Percentiles rank a stretch among this genome's conserved stretches.
These are phyloP conservation scores for Erethizon dorsatum DNA, from an alignment of 2,797 vertebrate species.

Conservation along the genomic window DNA sequence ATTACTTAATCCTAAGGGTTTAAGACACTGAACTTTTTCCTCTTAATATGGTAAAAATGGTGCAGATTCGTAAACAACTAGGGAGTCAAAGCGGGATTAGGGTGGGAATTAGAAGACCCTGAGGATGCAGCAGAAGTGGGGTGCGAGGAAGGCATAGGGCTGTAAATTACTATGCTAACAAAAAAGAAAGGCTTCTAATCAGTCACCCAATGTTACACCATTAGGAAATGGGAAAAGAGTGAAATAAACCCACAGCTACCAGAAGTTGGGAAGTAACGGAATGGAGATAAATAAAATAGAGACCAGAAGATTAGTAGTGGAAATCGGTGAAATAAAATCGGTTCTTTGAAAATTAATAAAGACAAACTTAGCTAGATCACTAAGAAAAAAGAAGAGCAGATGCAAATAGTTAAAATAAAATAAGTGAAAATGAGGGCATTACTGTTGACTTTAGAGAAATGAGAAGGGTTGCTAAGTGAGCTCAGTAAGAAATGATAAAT, in stretches of 20 bases:
- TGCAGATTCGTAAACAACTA: neutral
- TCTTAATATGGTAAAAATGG: constrained; percentile 17
- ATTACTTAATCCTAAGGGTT: neutral
- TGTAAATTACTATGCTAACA: neutral
- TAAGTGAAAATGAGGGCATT: neutral
- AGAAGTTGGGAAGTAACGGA: neutral
- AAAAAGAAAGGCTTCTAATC: neutral
- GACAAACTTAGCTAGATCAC: neutral
- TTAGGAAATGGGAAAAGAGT: neutral
- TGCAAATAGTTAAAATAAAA: constrained; percentile 30
- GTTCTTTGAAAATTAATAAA: neutral
- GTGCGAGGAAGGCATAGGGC: neutral
- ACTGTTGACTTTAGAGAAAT: neutral
- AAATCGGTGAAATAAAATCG: neutral
- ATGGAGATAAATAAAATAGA: neutral
- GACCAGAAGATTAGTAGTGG: neutral
- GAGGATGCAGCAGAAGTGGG: neutral
- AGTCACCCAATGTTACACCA: neutral
- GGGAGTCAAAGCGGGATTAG: neutral
- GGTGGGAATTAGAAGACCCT: neutral
- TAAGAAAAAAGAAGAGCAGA: neutral
- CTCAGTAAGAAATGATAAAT: neutral
- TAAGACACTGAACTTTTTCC: constrained; percentile 32
- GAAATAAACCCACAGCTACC: neutral
- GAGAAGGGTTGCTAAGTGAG: neutral